phyloP scores from a whole-genome alignment of 2,797 vertebrate genomes.

The Falco cherrug region DNA sequence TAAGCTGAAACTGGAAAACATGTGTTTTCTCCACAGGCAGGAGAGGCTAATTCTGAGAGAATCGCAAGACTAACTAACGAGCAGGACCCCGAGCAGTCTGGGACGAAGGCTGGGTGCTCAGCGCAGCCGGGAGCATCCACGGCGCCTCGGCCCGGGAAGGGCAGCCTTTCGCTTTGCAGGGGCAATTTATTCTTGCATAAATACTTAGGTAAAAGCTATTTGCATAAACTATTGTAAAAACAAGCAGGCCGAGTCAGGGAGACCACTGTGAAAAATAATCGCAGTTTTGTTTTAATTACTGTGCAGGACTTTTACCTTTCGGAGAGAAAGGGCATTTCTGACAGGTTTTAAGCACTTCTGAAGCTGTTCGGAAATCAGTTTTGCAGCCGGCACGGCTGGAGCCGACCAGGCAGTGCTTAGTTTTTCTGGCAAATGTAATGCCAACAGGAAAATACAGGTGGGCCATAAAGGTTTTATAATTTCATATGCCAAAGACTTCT shows the following conservation, averaged over 20 bases:
- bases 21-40: fast-evolving
- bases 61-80: fast-evolving
- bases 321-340: not conserved
- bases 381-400: not conserved
- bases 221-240: not conserved
- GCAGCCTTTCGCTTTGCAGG: not conserved
- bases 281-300: not conserved
- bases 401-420: not conserved
- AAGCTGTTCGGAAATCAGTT: not conserved
- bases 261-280: not conserved
- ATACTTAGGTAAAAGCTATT: not conserved
- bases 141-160: fast-evolving
- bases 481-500: not conserved
- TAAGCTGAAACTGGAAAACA: not conserved
- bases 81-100: not conserved
- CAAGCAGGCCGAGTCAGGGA: not conserved
- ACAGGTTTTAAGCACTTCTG: not conserved
- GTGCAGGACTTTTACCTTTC: fast-evolving
- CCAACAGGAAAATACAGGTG: not conserved
- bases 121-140: not conserved
- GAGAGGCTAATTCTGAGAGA: not conserved
- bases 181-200: not conserved
- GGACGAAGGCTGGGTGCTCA: not conserved
- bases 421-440: not conserved
- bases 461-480: not conserved